These are phyloP conservation scores for Chloebia gouldiae DNA, from an alignment of 2,113 vertebrate species.

Conservation along the genomic window DNA sequence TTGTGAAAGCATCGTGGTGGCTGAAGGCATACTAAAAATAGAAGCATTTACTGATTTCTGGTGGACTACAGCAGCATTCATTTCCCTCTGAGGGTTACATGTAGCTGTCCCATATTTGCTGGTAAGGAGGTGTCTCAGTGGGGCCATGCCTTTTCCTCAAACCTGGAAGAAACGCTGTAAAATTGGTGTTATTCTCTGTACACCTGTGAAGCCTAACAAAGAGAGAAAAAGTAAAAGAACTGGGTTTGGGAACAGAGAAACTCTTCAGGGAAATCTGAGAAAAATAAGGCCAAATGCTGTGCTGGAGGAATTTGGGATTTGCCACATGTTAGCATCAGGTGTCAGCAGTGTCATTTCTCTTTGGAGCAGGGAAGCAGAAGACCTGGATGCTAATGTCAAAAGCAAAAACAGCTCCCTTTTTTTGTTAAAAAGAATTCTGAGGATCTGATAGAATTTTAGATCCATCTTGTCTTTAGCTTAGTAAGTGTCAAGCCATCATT, in stretches of 20 bases:
- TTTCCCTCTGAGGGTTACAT: not conserved
- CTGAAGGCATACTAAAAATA: not conserved
- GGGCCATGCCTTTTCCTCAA: not conserved
- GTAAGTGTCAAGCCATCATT: not conserved
- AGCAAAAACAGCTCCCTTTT: fast-evolving
- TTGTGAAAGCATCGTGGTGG: not conserved
- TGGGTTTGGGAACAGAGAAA: not conserved
- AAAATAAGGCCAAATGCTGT: fast-evolving
- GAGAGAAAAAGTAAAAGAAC: not conserved
- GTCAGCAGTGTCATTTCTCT: not conserved
- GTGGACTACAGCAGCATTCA: not conserved
- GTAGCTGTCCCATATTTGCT: not conserved
- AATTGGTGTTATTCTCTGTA: not conserved
- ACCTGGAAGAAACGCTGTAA: not conserved
- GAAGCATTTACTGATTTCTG: not conserved
- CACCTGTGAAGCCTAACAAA: not conserved
- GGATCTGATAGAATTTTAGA: not conserved
- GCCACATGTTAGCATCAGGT: not conserved
- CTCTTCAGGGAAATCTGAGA: not conserved
- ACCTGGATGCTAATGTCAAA: not conserved
- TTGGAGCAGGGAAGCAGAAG: not conserved
- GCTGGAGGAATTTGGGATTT: not conserved
- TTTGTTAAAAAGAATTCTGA: not conserved
- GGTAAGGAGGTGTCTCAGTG: not conserved
- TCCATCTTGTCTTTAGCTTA: not conserved